phyloP scores from a whole-genome alignment of 2,797 vertebrate species.

The Enoplosus armatus region DNA sequence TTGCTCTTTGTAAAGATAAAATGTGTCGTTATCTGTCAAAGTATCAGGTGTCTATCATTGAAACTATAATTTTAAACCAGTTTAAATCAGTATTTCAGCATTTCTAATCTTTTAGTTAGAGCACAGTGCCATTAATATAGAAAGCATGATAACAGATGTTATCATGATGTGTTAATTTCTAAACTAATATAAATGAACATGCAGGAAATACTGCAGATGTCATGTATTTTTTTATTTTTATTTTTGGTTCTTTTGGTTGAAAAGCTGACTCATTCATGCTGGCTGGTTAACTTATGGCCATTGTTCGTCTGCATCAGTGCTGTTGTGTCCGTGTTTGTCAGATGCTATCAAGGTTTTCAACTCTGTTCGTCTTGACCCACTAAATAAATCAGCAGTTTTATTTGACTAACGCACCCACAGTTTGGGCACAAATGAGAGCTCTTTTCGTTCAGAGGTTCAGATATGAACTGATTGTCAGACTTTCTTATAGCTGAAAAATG shows the following conservation, averaged over 20 bases:
- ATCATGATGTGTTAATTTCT: not conserved
- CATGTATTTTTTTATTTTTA: not conserved
- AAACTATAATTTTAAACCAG: not conserved
- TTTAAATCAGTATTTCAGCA: not conserved
- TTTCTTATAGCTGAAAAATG: not conserved
- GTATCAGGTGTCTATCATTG: not conserved
- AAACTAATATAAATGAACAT: not conserved
- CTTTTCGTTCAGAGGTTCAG: not conserved
- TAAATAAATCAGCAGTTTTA: slow-evolving; percentile 12
- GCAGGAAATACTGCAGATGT: not conserved
- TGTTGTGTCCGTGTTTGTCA: not conserved
- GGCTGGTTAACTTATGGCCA: not conserved
- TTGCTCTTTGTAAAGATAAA: not conserved
- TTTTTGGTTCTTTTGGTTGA: not conserved
- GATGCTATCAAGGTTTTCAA: not conserved
- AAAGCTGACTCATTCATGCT: not conserved
- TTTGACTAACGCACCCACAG: not conserved
- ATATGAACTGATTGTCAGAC: not conserved
- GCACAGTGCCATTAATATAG: not conserved
- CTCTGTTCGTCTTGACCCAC: not conserved
- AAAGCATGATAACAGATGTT: not conserved
- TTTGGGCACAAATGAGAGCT: not conserved
- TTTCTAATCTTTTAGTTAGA: not conserved
- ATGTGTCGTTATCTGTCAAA: not conserved
- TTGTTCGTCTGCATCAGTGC: not conserved